Evolutionary conservation across 2,888 invertebrate genomes (phyloP).

Genomic region (Phoenoteleia sp.): DNA sequence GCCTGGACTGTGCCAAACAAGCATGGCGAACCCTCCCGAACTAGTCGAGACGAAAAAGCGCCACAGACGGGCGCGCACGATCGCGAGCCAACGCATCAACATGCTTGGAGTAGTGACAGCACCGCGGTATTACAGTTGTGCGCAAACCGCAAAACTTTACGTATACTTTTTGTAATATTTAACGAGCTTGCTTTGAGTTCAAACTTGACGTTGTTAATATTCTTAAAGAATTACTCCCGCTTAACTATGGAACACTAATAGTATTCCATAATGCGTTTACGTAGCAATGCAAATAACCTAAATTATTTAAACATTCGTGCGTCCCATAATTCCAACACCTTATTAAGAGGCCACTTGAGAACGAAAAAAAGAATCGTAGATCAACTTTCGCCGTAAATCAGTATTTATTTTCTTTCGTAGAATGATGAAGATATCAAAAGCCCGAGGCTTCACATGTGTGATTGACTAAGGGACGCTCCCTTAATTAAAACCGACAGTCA

Average conservation of each 20-base stretch:
- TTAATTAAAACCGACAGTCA: constrained; percentile 12
- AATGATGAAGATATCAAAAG: neutral
- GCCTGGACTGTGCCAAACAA: no score
- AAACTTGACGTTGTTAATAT: constrained; percentile 63
- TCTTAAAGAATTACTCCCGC: constrained; percentile 50
- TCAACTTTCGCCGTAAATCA: neutral
- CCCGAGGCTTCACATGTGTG: neutral
- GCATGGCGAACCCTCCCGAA: no score
- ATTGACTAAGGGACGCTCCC: constrained; percentile 5
- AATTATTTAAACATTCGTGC: neutral
- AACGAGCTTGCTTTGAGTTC: constrained; percentile 62
- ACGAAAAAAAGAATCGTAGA: neutral
- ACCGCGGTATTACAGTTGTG: constrained; percentile 55
- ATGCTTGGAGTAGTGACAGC: constrained; percentile 63
- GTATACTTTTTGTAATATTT: constrained; percentile 59
- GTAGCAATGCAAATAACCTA: constrained; percentile 7
- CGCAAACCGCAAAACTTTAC: constrained; percentile 60
- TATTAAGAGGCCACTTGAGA: no score
- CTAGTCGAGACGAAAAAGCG: no score
- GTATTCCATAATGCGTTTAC: constrained; percentile 13
- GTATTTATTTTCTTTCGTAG: neutral
- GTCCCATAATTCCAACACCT: neutral
- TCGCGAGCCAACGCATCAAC: constrained; percentile 65
- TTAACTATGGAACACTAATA: constrained; percentile 36
- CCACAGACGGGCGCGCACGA: no score